Evolutionary conservation across 2,888 invertebrate genomes (phyloP), one percentile per base, ranked within the genome.

Genomic region (Oscheius myriophilus): DNA sequence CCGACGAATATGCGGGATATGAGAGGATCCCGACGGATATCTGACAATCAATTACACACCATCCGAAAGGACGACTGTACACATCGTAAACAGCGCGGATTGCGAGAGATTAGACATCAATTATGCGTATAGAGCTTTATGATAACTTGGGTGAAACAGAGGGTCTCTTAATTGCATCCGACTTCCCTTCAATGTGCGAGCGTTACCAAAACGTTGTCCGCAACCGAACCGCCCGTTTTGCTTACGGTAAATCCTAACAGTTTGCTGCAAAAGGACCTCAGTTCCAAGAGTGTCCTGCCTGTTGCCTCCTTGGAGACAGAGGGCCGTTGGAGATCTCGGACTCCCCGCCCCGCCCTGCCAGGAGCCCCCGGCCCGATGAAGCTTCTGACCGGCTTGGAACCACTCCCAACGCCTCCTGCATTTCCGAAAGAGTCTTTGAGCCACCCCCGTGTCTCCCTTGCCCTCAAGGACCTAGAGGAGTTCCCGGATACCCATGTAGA

Each of bases 371-470:
- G 86, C 86, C 86, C 2, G 83, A 87, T 61, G 86, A 86, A 46
- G 86, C 80, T 11, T 83, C 83, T 18, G 86, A 85, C 16, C 74
- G 86, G 42, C 86, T 86, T 4, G 86, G 86, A 66, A 83, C 82
- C 11, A 86, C 86, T 1, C 86, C 86, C 16, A 87, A 87, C 66
- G 86, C 86, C 1, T 82, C 85, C 0, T 86, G 86, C 63, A 84
- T 86, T 41, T 86, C 86, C 7, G 86, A 86, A 63, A 67, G 86
- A 57, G 78, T 75, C 14, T 87, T 86, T 74, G 86, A 86, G 71
- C 86, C 86, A 18, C 86, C 68, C n/a, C 86, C 86, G 54, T 86
- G 86, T 66, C 77, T 87, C 14, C 86, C 86, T 16, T 87, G 86
- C 63, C 86, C 86, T 3, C 84, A 85, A 67, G 84, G 84, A 25